Conservation (phyloP, 1,140 invertebrate genomes). For the Caenorhabditis brenneri region DNA sequence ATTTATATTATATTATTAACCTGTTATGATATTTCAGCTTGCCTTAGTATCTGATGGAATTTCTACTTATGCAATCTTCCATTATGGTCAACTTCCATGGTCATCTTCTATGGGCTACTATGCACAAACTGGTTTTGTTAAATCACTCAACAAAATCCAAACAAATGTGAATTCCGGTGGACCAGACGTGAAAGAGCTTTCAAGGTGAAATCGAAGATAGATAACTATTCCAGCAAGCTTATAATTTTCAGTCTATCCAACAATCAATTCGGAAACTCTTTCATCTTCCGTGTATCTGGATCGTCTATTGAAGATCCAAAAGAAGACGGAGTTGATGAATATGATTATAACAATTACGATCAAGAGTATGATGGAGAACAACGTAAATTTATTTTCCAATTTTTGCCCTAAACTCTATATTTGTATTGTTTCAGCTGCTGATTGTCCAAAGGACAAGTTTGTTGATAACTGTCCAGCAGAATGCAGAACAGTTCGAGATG, state of each 20-base stretch:
- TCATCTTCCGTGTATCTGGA: constrained; percentile 57
- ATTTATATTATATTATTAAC: not conserved
- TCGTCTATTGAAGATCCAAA: constrained; percentile 50
- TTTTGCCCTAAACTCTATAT: too few relatives aligned
- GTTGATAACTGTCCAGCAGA: constrained; percentile 48
- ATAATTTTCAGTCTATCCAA: constrained; percentile 43
- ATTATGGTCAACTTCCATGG: constrained; percentile 44
- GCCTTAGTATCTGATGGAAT: constrained; percentile 50
- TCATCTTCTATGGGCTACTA: constrained; percentile 50
- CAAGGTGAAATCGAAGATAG: not conserved
- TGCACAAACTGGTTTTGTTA: constrained; percentile 52
- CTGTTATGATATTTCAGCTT: constrained; percentile 43
- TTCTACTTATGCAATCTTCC: constrained; percentile 49
- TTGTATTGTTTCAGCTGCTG: constrained; percentile 46
- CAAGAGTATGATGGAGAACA: constrained; percentile 50
- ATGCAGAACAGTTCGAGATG: constrained; percentile 50
- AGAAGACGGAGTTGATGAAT: constrained; percentile 45
- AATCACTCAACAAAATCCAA: constrained; percentile 35
- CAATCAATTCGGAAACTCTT: constrained; percentile 50
- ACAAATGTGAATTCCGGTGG: constrained; percentile 52
- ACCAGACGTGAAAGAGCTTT: constrained; percentile 51
- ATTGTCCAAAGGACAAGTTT: constrained; percentile 57
- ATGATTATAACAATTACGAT: constrained; percentile 57
- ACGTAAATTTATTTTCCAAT: constrained; percentile 15
- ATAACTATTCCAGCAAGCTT: not conserved